These are phyloP conservation scores for Sphaeridia pumilis DNA, from an alignment of 2,888 invertebrate genomes.

Conservation along the genomic window DNA sequence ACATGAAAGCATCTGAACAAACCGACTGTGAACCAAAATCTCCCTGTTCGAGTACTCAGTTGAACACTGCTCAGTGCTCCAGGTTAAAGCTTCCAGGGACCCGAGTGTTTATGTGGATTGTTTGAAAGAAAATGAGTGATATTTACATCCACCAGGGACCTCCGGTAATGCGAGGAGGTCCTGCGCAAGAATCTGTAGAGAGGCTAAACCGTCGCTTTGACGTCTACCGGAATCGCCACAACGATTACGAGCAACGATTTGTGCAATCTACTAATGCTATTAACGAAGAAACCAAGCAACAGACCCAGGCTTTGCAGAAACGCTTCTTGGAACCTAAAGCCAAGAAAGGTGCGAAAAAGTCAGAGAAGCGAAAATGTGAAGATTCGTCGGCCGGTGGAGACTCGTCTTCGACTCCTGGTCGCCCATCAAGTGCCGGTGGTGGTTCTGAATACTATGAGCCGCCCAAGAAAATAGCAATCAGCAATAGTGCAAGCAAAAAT, in stretches of 20 bases:
- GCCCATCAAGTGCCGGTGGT: slow-evolving; percentile 34
- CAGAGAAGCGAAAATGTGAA: slow-evolving; percentile 48
- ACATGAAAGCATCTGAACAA: too few relatives aligned
- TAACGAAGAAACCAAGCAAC: slow-evolving; percentile 82
- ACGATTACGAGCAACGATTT: slow-evolving; percentile 73
- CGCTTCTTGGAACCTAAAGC: slow-evolving; percentile 81
- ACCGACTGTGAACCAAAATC: too few relatives aligned
- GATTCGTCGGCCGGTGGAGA: background rate
- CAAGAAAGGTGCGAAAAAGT: slow-evolving; percentile 68
- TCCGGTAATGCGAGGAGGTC: slow-evolving; percentile 11
- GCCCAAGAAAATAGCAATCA: slow-evolving; percentile 30
- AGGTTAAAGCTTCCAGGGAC: too few relatives aligned
- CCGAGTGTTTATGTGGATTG: too few relatives aligned
- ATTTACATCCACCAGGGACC: slow-evolving; percentile 41
- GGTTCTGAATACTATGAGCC: slow-evolving; percentile 40
- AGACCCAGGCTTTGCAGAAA: slow-evolving; percentile 76
- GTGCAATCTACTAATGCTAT: slow-evolving; percentile 75
- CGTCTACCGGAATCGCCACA: slow-evolving; percentile 71
- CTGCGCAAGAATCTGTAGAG: slow-evolving; percentile 57
- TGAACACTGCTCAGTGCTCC: too few relatives aligned
- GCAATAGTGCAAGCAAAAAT: background rate
- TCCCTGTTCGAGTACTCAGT: too few relatives aligned
- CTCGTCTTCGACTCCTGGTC: slow-evolving; percentile 44
- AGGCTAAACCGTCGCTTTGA: slow-evolving; percentile 71
- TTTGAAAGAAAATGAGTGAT: slow-evolving; percentile 41